Evolutionary conservation across 2,888 invertebrate species (phyloP), one percentile per base, ranked within the genome.

Genomic region (Philonicus albiceps): DNA sequence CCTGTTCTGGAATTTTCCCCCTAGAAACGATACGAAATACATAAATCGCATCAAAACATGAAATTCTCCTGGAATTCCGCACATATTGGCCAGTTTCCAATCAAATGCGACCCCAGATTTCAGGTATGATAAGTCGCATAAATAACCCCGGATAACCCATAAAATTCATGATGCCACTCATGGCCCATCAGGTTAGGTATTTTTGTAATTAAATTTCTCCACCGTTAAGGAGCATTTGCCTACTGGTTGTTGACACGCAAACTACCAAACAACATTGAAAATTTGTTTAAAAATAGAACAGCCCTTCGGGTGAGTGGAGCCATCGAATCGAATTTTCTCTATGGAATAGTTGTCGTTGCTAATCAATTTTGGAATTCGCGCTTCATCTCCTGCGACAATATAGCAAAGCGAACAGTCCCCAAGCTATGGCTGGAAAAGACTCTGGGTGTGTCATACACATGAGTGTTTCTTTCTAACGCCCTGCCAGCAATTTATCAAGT

Each of bases 61-160:
- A 31, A 74, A 74, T 34, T 74, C n/a, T 31, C 22, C 74, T 74
- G n/a, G 30, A 74, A 34, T 74, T 31, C 74, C 31, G 34, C 74
- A 74, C 31, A 74, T 74, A 74, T 74, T 74, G 74, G 74, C 74
- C 74, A 34, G 31, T 74, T 74, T 74, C 74, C 74, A 74, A 74
- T 74, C 74, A 74, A 74, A n/a, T 74, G 74, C 74, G 31, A 19
- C 34, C 74, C 27, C 34, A 74, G 74, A 31, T 74, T 74, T 34
- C 74, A 74, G 74, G 74, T 74, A 31, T 34, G 74, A 74, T 74
- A 74, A 74, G 19, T 34, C 31, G 34, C 74, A 74, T 74, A 74
- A 74, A 74, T 74, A 74, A 74, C 74, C 6, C 74, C 31, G 34
- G 31, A 74, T 34, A 74, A 19, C n/a, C 34, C 34, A 34, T 27